Evolutionary conservation across 2,888 invertebrate genomes (phyloP), one percentile per base, ranked within the genome.

Genomic region (Synergus japonicus): DNA sequence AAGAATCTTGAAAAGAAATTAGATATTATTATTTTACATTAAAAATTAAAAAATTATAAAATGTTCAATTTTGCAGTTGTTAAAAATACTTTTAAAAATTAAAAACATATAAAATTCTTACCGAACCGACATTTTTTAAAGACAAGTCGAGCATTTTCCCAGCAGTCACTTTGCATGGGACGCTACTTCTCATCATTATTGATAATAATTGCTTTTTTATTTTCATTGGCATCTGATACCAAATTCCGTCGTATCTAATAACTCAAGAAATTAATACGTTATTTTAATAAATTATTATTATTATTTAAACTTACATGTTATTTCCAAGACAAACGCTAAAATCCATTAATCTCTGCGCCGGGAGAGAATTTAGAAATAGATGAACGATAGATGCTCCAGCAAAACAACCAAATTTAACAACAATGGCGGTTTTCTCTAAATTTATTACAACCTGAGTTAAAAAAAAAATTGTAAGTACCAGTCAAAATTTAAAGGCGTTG

Each of bases 81-180:
- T 12, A 8, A 46, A 46, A 46, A 46, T 29, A 29, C 29, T 29
- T 29, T 10, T 10, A 46, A 10, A 46, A 10, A 46, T 46, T 46
- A 2, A 29, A 29, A 46, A 10, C 4, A 13, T 12, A 63, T 12
- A 22, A 63, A 63, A 7, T 15, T 65, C 64, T 65, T 43, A 43
- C 46, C 10, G 44, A 18, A 22, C 12, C n/a, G 4, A 18, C 18
- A 65, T 15, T 67, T 44, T 18, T 44, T 1, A 46, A 13, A 44
- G 67, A 44, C 9, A 67, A 9, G 3, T 44, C 67, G 1, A 67
- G 2, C 22, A 67, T 67, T 44, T 67, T 66, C 15, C 43, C 66
- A 18, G 66, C 66, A n/a, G 66, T 66, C 18, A 66, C 15, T 66
- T 66, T 66, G n/a, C 66, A 66, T 43, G 66, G 66, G n/a, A 18